These are phyloP conservation scores for Panopea generosa DNA, from an alignment of 2,888 invertebrate genomes.

Conservation along the genomic window DNA sequence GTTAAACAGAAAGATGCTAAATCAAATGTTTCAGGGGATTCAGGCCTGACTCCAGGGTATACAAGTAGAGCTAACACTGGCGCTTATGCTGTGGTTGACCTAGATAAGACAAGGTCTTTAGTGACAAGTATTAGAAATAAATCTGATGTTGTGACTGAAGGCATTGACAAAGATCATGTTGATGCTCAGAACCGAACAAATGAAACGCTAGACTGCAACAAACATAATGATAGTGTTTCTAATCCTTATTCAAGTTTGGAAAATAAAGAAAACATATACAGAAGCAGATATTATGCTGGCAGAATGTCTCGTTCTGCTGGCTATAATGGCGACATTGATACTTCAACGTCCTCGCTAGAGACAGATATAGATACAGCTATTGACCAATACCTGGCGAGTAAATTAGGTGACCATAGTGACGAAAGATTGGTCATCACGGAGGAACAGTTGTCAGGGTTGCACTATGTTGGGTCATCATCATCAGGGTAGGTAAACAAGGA, in stretches of 20 bases:
- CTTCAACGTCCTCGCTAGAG: conserved; percentile 57
- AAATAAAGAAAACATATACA: conserved; percentile 24
- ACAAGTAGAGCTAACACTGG: conserved; percentile 24
- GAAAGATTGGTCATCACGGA: conserved; percentile 54
- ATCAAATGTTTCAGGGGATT: neutral
- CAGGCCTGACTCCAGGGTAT: neutral
- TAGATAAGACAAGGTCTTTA: conserved; percentile 33
- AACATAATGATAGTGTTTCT: too few species aligned
- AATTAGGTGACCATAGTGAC: conserved; percentile 21
- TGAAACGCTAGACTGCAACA: too few species aligned
- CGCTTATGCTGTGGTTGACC: conserved; percentile 52
- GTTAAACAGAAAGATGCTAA: neutral
- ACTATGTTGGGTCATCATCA: conserved; percentile 58
- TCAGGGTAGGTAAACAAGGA: conserved; percentile 56
- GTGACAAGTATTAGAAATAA: conserved; percentile 21
- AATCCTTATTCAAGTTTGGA: neutral
- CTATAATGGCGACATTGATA: conserved; percentile 56
- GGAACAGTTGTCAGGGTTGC: conserved; percentile 54
- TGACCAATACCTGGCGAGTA: conserved; percentile 37
- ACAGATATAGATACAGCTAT: conserved; percentile 43
- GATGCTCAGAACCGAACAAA: too few species aligned
- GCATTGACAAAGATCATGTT: too few species aligned
- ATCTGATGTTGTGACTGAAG: too few species aligned
- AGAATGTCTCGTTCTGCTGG: conserved; percentile 51
- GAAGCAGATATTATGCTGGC: conserved; percentile 15